Evolutionary conservation across 2,888 invertebrate species (phyloP).

Genomic region (Neocrepidodera transversa): DNA sequence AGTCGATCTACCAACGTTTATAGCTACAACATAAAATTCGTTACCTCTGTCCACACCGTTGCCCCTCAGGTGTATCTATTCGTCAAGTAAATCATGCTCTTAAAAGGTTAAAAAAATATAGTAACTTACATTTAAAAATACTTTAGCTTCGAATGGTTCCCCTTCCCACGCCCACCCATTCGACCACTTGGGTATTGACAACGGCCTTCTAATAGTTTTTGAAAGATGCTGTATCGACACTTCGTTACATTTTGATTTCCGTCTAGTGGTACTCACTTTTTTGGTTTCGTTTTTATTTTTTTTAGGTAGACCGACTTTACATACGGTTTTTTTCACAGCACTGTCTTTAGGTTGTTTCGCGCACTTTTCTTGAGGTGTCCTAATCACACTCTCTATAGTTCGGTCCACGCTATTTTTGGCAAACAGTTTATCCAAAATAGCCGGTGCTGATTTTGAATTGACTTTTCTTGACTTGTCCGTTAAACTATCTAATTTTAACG

Average conservation of each 20-base stretch:
- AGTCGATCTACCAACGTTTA: too few species aligned
- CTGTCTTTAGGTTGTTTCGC: constrained; percentile 56
- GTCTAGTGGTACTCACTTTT: constrained; percentile 45
- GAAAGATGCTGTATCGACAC: constrained; percentile 43
- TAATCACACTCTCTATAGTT: constrained; percentile 60
- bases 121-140: constrained; percentile 83
- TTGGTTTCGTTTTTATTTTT: constrained; percentile 43
- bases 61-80: too few species aligned
- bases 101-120: too few species aligned
- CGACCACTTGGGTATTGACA: constrained; percentile 74
- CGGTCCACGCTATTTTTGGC: constrained; percentile 68
- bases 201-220: constrained; percentile 52
- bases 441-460: constrained; percentile 44
- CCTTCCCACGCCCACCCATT: constrained; percentile 95
- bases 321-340: constrained; percentile 40
- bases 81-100: too few species aligned
- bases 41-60: too few species aligned
- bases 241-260: constrained; percentile 52
- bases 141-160: constrained; percentile 80
- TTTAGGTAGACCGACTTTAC: constrained; percentile 37
- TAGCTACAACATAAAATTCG: too few species aligned
- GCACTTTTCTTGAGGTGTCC: constrained; percentile 52
- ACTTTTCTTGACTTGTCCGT: constrained; percentile 21
- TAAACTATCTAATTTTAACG: constrained; percentile 39
- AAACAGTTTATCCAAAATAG: constrained; percentile 65